Conservation (phyloP, 2,113 vertebrate species). For the Leptosomus discolor region DNA sequence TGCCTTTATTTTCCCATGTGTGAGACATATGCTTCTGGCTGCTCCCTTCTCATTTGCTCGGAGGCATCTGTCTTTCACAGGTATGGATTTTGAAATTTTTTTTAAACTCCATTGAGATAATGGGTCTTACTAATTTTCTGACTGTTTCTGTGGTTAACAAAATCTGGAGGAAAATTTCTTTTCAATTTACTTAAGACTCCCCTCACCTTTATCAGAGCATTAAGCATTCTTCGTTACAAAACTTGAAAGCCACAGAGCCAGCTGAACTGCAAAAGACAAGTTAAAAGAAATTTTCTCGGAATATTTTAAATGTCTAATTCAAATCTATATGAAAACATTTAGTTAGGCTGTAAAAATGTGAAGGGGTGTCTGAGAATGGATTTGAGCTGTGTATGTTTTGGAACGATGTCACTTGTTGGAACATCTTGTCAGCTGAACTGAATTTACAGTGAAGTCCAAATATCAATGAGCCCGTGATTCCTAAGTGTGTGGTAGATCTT, state of each 20-base stretch:
- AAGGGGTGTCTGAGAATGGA: not conserved
- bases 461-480: not conserved
- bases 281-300: not conserved
- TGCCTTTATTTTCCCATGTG: not conserved
- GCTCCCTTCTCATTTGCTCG: not conserved
- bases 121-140: not conserved
- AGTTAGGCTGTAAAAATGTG: not conserved
- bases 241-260: not conserved
- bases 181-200: not conserved
- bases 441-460: not conserved
- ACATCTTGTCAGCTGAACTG: slow-evolving; percentile 19
- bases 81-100: not conserved
- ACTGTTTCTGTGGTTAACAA: not conserved
- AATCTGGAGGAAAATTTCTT: not conserved
- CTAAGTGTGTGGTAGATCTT: not conserved
- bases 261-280: not conserved
- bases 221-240: not conserved
- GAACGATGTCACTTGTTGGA: not conserved
- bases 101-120: not conserved
- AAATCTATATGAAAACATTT: not conserved
- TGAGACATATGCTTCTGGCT: not conserved
- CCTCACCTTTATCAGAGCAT: not conserved
- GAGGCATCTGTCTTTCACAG: not conserved
- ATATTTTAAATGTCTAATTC: slow-evolving; percentile 6
- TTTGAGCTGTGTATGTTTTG: not conserved